phyloP scores from a whole-genome alignment of 2,888 invertebrate genomes.

The Drosophila mulleri region DNA sequence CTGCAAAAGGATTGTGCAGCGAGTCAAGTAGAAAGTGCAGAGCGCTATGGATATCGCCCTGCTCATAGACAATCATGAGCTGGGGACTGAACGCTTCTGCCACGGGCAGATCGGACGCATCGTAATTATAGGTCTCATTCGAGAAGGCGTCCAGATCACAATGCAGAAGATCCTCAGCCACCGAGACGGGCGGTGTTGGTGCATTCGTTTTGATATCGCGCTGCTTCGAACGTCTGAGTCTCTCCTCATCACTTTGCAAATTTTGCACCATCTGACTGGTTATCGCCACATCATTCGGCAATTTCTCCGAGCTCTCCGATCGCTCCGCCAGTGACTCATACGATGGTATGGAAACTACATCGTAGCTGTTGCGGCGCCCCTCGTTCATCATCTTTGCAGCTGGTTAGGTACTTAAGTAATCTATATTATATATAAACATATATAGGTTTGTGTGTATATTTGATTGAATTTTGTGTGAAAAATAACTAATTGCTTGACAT shows the following conservation, averaged over 20 bases:
- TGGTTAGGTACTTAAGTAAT: background rate
- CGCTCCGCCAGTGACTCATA: background rate
- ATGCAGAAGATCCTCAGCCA: background rate
- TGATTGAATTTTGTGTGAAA: background rate
- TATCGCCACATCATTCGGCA: background rate
- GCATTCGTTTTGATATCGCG: background rate
- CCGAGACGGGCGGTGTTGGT: slow-evolving; percentile 24
- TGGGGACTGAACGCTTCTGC: slow-evolving; percentile 26
- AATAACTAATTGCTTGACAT: background rate
- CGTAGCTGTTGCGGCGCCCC: slow-evolving; percentile 17
- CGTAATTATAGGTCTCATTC: background rate
- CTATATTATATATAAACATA: background rate
- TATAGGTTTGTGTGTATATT: background rate
- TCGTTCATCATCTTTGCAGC: slow-evolving; percentile 11
- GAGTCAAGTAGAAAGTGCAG: slow-evolving; percentile 44
- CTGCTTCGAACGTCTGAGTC: rapidly evolving
- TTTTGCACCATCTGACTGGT: slow-evolving; percentile 29
- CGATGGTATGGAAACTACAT: slow-evolving; percentile 40
- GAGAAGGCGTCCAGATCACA: background rate
- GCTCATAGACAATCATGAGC: slow-evolving; percentile 53
- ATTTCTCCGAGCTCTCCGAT: background rate
- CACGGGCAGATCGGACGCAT: background rate
- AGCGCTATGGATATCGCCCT: slow-evolving; percentile 58
- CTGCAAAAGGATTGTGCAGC: slow-evolving; percentile 41
- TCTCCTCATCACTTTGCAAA: background rate